Base-by-base conservation (phyloP, 2,797 vertebrate species). In the Benthosema pterotum region DNA sequence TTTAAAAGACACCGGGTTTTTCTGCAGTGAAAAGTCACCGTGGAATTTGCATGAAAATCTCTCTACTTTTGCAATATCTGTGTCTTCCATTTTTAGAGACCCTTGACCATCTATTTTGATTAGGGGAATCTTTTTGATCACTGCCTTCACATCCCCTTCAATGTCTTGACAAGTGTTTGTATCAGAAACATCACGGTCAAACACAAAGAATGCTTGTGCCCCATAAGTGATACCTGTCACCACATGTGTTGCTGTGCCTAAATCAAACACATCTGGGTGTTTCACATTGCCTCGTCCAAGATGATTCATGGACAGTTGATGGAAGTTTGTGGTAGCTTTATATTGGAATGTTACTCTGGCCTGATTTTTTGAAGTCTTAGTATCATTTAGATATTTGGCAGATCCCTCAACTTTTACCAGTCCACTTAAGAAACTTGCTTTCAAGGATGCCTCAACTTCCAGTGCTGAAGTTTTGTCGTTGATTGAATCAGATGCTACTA, bases 181-280 rank as follows among this genome's bases (percentile, higher is more conserved):
- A 0, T 72, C 60, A 0, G 75, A 58, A 52, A 79, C 63, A 14
- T 79, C 62, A 42, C 47, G 65, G 54, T 85, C 83, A 77, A 87
- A 87, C 5, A 85, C 79, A 64, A 82, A 86, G 72, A 87, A 82
- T 0, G 78, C 82, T 18, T 87, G 67, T 15, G 80, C 84, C 11
- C 84, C 83, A 66, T 84, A 83, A 42, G 77, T 49, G 53, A 87
- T 65, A 3, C 68, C 80, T 0, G 70, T 84, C 57, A 84, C 83
- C 0, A 87, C 63, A 65, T 87, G 85, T 28, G 87, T 87, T 28
- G 83, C 85, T 0, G 8, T 25, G 0, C 1, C 25, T 9, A 60
- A 59, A 6, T 68, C 1, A 16, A 72, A 62, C 0, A 75, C 9
- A 47, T 65, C 12, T 5, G n/a, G 28, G 3, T 74, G 3, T 18